Evolutionary conservation across 2,113 vertebrate species (phyloP), one percentile per base, ranked within the genome.

Genomic region (Gadus chalcogrammus): DNA sequence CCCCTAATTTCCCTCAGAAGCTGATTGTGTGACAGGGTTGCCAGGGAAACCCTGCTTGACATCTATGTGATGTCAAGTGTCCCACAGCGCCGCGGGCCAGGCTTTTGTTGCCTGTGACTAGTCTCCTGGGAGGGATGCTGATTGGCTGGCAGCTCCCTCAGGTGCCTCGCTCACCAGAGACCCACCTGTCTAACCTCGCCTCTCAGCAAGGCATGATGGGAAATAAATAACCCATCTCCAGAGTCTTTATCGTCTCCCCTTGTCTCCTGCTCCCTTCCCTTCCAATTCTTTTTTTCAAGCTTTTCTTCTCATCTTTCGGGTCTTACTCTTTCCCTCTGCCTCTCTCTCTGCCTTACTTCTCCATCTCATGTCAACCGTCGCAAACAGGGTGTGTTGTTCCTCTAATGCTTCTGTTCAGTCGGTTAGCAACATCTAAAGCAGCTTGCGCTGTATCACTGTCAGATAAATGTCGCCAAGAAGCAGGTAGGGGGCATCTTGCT

Each of bases 141-240:
- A 7, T 18, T 52, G 64, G 64, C 35, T 65, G 62, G 13, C 72
- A 68, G 61, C 35, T 64, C n/a, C 52, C 74, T 13, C 31, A 71
- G 70, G 64, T 62, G 64, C 58, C 64, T 7, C 1, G 27, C 62
- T 64, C 62, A 31, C 62, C 15, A 28, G 62, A 64, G 62, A 35
- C 62, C 17, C 62, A 64, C 62, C 27, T 31, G 15, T 64, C 62
- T 31, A 27, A 64, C 62, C n/a, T 35, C 66, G 42, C 71, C 63
- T 15, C 60, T 55, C 38, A 61, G 69, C 59, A 52, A 59, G 18
- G 61, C 67, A 73, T 67, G 52, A 71, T 67, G 63, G 74, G 78
- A 67, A 68, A 59, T 62, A 20, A 62, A n/a, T 59, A 17, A 59
- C 56, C 56, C 18, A 59, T 17, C 60, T 61, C 18, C 3, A 22